Base-by-base conservation (phyloP, 2,113 vertebrate genomes). In the Colistium nudipinnis region DNA sequence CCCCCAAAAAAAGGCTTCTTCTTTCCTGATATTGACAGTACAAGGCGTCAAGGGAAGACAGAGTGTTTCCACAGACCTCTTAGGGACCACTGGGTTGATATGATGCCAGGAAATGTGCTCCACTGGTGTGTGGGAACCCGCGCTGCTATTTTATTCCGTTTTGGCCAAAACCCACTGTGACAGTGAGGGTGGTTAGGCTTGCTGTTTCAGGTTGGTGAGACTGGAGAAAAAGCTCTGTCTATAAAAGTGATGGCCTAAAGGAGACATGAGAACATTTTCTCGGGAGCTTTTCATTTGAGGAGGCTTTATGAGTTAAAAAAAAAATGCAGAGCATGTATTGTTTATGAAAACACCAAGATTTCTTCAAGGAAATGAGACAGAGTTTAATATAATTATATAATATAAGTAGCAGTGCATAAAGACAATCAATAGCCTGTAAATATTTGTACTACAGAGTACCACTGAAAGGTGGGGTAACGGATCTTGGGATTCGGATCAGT, bases 101-200 rank as follows among this genome's bases (percentile, higher is more conserved):
- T 44, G 41, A 70, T 74, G 71, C 53, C 85, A 70, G 76, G 74
- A 84, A 89, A 74, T 71, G 48, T 51, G 0, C 65, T 52, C 22
- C 24, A 44, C 49, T 11, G 9, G 25, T 41, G 47, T 54, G 62
- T 86, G 81, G 62, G 76, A 82, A 69, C 59, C 19, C 25, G 6
- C 22, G 19, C 36, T 49, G 35, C 28, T 44, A 8, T 73, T 78
- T 71, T 69, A 24, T 56, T 30, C 60, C 25, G 56, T 51, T 20
- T 33, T 60, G 36, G 31, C 39, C 51, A 13, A 49, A 59, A 10
- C 33, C 19, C 48, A 22, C 17, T 41, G 39, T 41, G 36, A 45
- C 41, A 28, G 49, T 4, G 57, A 64, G 54, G 14, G 24, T 65
- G 17, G 59, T 64, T 36, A 63, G 5, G 36, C 30, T 16, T 36